These are phyloP conservation scores for Tetragonula clypearis DNA, from an alignment of 1,140 invertebrate genomes.

Conservation along the genomic window DNA sequence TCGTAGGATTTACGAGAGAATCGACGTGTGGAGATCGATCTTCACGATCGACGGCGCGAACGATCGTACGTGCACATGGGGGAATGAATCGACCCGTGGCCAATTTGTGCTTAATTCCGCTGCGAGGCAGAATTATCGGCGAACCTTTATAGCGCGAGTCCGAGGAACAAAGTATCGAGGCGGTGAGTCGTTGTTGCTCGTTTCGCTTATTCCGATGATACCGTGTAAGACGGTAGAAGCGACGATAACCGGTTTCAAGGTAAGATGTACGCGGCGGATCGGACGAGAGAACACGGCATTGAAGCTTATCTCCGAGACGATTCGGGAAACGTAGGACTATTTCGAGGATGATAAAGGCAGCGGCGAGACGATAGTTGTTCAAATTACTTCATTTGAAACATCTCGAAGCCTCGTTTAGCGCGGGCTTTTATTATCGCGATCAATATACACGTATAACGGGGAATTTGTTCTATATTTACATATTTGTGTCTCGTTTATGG, in stretches of 20 bases:
- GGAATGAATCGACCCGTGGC: neutral
- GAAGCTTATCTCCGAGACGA: neutral
- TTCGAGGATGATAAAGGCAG: no score
- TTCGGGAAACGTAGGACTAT: neutral
- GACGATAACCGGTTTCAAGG: conserved; percentile 11
- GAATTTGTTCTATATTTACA: neutral
- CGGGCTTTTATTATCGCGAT: neutral
- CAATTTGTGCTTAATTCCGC: conserved; percentile 8
- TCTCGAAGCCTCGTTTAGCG: neutral
- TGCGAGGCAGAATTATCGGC: conserved; percentile 6
- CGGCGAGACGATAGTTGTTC: neutral
- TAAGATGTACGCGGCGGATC: neutral
- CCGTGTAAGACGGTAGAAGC: conserved; percentile 16
- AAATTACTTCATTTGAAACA: neutral
- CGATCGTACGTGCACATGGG: neutral
- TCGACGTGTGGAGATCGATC: conserved; percentile 18
- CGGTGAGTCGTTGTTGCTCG: neutral
- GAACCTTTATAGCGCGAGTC: neutral
- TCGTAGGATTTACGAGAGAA: neutral
- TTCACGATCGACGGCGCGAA: neutral
- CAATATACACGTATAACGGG: neutral
- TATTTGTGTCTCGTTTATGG: neutral
- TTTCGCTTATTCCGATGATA: neutral
- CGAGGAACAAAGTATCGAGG: conserved; percentile 13
- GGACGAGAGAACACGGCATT: neutral